Conservation (phyloP, 2,113 vertebrate genomes). For the Chrysemys picta region DNA sequence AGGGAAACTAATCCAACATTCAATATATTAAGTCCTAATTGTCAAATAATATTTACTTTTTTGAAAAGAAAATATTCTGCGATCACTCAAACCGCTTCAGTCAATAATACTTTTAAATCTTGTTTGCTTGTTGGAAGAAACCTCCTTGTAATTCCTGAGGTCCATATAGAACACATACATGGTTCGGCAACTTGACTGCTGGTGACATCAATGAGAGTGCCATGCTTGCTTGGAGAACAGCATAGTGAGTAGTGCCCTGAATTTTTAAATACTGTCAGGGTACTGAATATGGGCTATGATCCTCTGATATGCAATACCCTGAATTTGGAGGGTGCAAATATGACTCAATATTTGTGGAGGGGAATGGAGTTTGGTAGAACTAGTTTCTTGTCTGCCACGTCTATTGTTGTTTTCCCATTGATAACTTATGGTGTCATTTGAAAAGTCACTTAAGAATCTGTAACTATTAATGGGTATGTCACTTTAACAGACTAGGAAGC, state of each 20-base stretch:
- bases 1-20: background rate
- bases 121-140: background rate
- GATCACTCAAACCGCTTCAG: background rate
- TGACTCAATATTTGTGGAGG: rapidly evolving
- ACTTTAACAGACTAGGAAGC: background rate
- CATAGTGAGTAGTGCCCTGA: background rate
- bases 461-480: background rate
- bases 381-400: background rate
- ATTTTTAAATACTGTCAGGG: background rate
- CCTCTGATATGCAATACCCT: background rate
- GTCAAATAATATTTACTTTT: background rate
- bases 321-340: rapidly evolving
- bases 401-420: background rate
- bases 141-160: background rate
- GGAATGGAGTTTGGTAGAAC: background rate
- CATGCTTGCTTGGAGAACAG: background rate
- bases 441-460: slow-evolving; percentile 5
- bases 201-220: background rate
- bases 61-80: background rate
- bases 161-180: background rate
- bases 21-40: background rate
- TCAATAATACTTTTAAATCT: background rate
- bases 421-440: background rate
- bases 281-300: background rate
- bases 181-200: background rate